Percentiles rank a stretch among this genome's conserved stretches.
Evolutionary conservation across 1,140 invertebrate genomes (phyloP).

Genomic region (Papilio xuthus): DNA sequence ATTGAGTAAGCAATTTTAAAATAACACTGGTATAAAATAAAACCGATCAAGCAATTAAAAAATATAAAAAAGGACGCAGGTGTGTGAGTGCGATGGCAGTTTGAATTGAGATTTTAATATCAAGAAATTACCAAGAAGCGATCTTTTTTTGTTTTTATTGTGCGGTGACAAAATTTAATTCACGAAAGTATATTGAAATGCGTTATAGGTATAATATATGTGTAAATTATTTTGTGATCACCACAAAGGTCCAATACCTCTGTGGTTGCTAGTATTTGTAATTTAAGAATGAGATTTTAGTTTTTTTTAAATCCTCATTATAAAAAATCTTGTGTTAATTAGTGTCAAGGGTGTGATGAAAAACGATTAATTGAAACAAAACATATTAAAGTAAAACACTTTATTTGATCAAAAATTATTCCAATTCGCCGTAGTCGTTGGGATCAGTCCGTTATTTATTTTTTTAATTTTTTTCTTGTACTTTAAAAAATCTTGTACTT

Average conservation of each 20-base stretch:
- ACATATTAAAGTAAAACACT: constrained; percentile 40
- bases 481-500: constrained; percentile 44
- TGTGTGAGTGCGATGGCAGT: not conserved
- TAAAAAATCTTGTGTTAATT: not conserved
- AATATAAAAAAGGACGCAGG: constrained; percentile 6
- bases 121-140: not conserved
- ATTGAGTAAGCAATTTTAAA: too few species aligned
- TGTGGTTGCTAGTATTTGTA: not conserved
- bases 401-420: constrained; percentile 53
- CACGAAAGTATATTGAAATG: not conserved
- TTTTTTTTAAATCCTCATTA: too few species aligned
- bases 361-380: constrained; percentile 33
- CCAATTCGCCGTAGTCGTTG: constrained; percentile 63
- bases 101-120: constrained; percentile 18
- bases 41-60: not conserved
- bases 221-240: not conserved
- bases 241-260: not conserved
- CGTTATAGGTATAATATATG: not conserved
- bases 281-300: not conserved
- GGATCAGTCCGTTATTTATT: constrained; percentile 55
- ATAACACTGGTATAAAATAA: not conserved
- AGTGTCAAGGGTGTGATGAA: not conserved
- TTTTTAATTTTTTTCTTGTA: constrained; percentile 55
- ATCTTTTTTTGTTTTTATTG: not conserved
- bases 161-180: not conserved